Evolutionary conservation across 2,797 vertebrate genomes (phyloP).

Genomic region (Arnoldichthys spilopterus): DNA sequence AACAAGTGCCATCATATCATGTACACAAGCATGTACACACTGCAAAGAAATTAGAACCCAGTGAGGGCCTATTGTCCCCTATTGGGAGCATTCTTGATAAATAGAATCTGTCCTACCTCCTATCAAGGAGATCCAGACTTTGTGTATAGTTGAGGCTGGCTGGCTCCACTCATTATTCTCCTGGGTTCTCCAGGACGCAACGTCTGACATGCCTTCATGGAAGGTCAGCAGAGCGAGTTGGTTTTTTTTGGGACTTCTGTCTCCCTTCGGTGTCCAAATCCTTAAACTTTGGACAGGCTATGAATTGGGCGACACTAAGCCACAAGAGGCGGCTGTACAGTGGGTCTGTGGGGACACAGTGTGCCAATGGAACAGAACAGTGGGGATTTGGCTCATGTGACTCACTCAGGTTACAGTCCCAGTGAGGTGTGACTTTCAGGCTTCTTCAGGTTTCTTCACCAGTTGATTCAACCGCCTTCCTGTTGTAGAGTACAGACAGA

Average conservation of each 20-base stretch:
- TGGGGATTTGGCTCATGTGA: conserved; percentile 46
- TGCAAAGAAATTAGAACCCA: neutral
- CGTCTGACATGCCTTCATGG: conserved; percentile 75
- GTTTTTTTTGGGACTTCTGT: conserved; percentile 35
- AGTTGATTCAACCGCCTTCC: conserved; percentile 55
- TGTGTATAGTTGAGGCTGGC: conserved; percentile 53
- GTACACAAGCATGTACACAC: neutral
- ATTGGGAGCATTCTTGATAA: neutral
- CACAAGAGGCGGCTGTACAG: conserved; percentile 14
- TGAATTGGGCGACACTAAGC: neutral
- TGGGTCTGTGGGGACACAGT: conserved; percentile 41
- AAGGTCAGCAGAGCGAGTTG: conserved; percentile 55
- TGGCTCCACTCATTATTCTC: conserved; percentile 60
- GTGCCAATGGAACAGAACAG: conserved; percentile 50
- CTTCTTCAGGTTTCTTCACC: conserved; percentile 65
- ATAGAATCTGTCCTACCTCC: conserved; percentile 69
- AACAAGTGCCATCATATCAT: neutral
- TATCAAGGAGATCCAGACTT: conserved; percentile 81
- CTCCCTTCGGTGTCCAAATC: neutral
- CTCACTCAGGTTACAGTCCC: conserved; percentile 66
- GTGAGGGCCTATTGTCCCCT: neutral
- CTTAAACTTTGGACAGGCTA: conserved; percentile 4
- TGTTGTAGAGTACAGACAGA: conserved; percentile 44
- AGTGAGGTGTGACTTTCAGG: conserved; percentile 76
- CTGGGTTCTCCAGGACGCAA: conserved; percentile 68